Percentiles rank a stretch among this genome's conserved stretches.
These are phyloP conservation scores for Uloborus plumipes DNA, from an alignment of 2,888 invertebrate species.

Conservation along the genomic window DNA sequence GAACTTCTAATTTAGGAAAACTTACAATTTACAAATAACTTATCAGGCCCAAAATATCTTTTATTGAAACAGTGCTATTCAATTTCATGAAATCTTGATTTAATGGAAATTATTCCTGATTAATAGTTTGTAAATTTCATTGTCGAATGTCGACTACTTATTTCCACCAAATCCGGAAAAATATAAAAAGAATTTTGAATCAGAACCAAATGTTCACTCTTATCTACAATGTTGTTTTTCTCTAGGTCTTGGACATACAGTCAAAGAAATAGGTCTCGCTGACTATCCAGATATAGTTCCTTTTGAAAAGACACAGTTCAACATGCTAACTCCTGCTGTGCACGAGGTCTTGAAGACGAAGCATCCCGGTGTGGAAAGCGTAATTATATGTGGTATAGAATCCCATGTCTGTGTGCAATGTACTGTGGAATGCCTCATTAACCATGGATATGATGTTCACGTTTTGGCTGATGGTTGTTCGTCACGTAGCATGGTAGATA, in stretches of 20 bases:
- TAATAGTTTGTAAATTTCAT: too few relatives aligned
- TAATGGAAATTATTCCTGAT: too few relatives aligned
- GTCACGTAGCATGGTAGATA: conserved; percentile 73
- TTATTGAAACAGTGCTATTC: too few relatives aligned
- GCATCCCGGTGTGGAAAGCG: conserved; percentile 66
- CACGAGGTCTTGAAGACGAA: conserved; percentile 70
- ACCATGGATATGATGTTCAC: conserved; percentile 74
- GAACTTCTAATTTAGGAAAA: too few relatives aligned
- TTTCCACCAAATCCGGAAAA: too few relatives aligned
- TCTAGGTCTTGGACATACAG: conserved; percentile 74
- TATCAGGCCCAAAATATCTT: too few relatives aligned
- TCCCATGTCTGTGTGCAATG: conserved; percentile 77
- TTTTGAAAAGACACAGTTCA: conserved; percentile 74
- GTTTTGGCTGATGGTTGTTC: conserved; percentile 76
- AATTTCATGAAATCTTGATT: too few relatives aligned
- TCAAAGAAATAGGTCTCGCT: conserved; percentile 73
- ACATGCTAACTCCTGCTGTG: conserved; percentile 75
- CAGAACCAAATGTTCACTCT: too few relatives aligned
- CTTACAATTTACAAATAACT: too few relatives aligned
- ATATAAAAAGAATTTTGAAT: too few relatives aligned
- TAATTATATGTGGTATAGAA: conserved; percentile 74
- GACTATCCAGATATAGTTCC: conserved; percentile 71
- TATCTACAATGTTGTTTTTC: conserved; percentile 5
- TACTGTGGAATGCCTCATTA: conserved; percentile 74
- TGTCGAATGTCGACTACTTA: too few relatives aligned